These are phyloP conservation scores for Apostichopus japonicus DNA, from an alignment of 35 echinoderm and acorn worm genomes.

Conservation along the genomic window DNA sequence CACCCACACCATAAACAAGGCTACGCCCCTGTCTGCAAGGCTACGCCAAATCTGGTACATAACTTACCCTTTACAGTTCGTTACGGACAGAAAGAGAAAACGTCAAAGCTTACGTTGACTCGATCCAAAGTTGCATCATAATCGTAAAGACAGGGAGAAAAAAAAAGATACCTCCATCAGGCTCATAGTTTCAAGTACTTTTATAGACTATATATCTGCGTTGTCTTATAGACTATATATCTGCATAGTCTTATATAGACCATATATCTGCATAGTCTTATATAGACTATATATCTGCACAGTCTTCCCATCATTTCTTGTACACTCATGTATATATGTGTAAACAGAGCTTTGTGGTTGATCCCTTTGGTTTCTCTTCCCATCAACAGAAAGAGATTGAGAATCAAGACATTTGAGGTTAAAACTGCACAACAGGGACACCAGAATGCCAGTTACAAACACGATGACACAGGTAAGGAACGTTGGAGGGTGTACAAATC, in stretches of 20 bases:
- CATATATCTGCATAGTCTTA: no score
- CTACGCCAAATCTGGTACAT: not conserved
- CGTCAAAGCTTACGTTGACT: no score
- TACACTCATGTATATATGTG: no score
- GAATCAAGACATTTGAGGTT: slow-evolving; percentile 9
- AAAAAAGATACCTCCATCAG: no score
- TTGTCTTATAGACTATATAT: no score
- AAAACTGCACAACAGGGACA: not conserved
- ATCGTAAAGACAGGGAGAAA: not conserved
- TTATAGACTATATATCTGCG: no score
- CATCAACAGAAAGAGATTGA: slow-evolving; percentile 8
- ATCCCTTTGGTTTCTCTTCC: not conserved
- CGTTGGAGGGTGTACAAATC: no score
- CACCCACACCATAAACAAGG: not conserved
- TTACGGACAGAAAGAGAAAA: not conserved
- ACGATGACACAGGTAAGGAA: not conserved
- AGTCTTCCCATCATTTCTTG: no score
- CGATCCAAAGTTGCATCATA: not conserved
- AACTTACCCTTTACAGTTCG: not conserved
- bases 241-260: no score
- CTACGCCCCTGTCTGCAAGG: not conserved
- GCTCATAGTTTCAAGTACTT: no score
- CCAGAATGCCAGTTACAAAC: slow-evolving; percentile 2
- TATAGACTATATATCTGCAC: no score
- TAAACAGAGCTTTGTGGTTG: not conserved